Evolutionary conservation across 2,888 invertebrate genomes (phyloP), one percentile per base, ranked within the genome.

Genomic region (Iselma pallidipennis): DNA sequence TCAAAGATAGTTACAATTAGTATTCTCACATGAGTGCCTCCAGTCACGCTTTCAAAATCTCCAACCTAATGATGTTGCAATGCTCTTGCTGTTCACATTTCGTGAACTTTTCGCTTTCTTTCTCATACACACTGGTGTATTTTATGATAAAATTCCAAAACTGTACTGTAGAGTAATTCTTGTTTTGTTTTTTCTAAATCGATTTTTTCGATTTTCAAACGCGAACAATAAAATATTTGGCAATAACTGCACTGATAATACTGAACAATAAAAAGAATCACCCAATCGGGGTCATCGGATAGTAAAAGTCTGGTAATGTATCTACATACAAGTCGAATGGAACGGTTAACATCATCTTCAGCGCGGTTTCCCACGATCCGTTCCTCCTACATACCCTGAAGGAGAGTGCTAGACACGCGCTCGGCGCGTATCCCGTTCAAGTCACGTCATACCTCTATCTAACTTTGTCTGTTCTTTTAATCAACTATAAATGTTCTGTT

Each of bases 381-480:
- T 69, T 66, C 72, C 65, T 65, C 79, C 80, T 79, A 78, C 80
- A 74, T 77, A 76, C 78, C 80, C 79, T 73, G 72, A 71, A 76
- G 79, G 78, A 76, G 76, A 77, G 75, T 73, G 76, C 75, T 76
- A 77, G 80, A 80, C 80, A 80, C 80, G 80, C 79, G 80, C 77
- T 74, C 68, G 60, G 53, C 29, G 45, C 45, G 45, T 45, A 45
- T 45, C 21, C 45, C 45, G 21, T 45, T 21, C 14, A 49, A 50
- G 16, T 50, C 28, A 26, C 50, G 26, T 19, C 29, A 26, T 29
- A 26, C 63, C 52, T 16, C 10, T 45, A 21, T 19, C 45, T 45
- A 1, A 4, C 45, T 45, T 45, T 45, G 19, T 10, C 21, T 45
- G 7, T 37, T 16, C 21, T 29, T 45, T 10, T 37, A 37, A 37